Evolutionary conservation across 2,797 vertebrate species (phyloP).

Genomic region (Pangasius mekongensis): DNA sequence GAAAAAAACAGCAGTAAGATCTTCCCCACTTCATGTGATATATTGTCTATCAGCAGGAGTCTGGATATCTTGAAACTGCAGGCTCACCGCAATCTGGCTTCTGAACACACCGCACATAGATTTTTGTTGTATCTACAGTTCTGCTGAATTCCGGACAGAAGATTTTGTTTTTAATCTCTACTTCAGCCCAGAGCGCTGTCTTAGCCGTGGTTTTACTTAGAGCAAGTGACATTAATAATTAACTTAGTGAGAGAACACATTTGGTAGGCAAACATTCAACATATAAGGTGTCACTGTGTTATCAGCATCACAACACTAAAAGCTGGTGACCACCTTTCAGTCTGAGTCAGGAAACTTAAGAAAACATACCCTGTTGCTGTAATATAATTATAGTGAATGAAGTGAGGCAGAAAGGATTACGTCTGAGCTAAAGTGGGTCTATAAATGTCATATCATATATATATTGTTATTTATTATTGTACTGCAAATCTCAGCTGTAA

Average conservation of each 20-base stretch:
- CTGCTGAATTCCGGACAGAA: neutral
- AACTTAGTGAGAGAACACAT: neutral
- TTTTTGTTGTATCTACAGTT: neutral
- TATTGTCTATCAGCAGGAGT: neutral
- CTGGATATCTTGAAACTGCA: conserved; percentile 3
- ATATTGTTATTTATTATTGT: neutral
- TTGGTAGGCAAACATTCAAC: neutral
- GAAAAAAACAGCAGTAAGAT: neutral
- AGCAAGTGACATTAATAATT: neutral
- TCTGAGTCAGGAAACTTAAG: neutral
- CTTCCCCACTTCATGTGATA: neutral
- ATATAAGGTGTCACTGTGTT: neutral
- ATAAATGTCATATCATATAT: too few relatives aligned
- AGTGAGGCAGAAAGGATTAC: too few relatives aligned
- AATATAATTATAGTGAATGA: too few relatives aligned
- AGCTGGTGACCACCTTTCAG: neutral
- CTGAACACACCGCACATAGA: neutral
- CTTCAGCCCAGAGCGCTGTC: neutral
- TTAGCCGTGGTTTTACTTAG: neutral
- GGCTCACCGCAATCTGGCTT: neutral
- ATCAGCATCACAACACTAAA: neutral
- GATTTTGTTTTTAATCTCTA: neutral
- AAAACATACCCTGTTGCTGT: neutral
- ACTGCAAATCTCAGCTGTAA: neutral
- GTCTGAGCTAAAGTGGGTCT: too few relatives aligned